Base-by-base conservation (phyloP, 64 coral and sea anemone genomes). In the Stichodactyla mertensii region DNA sequence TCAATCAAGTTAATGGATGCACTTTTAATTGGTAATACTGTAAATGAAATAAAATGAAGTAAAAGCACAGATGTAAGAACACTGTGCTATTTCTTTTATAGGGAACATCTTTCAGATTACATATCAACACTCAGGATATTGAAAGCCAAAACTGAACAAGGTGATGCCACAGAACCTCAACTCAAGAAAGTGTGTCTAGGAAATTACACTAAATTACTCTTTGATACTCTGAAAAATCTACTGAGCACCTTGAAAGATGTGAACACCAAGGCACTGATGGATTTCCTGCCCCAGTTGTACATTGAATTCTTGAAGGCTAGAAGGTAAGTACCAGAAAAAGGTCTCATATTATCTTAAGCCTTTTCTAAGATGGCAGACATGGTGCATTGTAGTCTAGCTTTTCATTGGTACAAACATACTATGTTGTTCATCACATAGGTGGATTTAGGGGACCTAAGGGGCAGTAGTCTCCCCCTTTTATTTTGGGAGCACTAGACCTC, bases 101-200 rank as follows among this genome's bases (percentile, higher is more conserved):
- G 90, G 61, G 85, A 92, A 71, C 85, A 86, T 67, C 26, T 92
- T 16, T 57, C 62, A 87, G 90, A 92, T 16, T 92, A 83, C 77
- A 52, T 71, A 71, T 79, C 79, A 66, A 55, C 85, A 28, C 80
- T 87, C 8, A 83, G 55, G 31, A 51, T 52, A 2, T 59, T 18
- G 51, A 79, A 70, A 14, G 69, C 24, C 10, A 14, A 74, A 74
- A 9, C 24, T 5, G 24, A 74, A 1, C 24, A 74, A 74, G 69
- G 23, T 11, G 54, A 87, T n/a, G 56, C 13, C 18, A 36, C 80
- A 28, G 84, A 87, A 66, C 86, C 90, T 9, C 55, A 55, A 27
- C 51, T 1, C 51, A 92, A 92, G 52, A 87, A 71, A 57, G 15
- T 78, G 51, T 79, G 66, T 51, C 66, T 83, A 87, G 86, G 57